phyloP scores from a whole-genome alignment of 2,888 invertebrate species.

The Acleris literana region DNA sequence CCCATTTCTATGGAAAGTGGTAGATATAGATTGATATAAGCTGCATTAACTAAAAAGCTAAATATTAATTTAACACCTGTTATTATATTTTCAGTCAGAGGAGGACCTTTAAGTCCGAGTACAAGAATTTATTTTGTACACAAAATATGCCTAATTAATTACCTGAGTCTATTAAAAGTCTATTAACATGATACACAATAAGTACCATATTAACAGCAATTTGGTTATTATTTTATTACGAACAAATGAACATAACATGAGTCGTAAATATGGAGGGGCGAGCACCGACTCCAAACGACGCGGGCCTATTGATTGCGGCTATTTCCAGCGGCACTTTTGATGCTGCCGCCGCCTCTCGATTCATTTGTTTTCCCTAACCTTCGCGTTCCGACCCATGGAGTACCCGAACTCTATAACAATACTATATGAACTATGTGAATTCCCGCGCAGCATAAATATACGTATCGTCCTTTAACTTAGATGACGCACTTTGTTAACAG shows the following conservation, averaged over 20 bases:
- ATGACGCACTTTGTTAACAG: background rate
- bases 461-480: background rate
- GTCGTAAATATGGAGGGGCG: slow-evolving; percentile 31
- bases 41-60: no score
- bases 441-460: background rate
- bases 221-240: slow-evolving; percentile 17
- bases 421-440: slow-evolving; percentile 7
- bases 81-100: no score
- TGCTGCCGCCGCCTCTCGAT: slow-evolving; percentile 33
- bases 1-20: no score
- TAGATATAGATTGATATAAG: no score
- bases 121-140: no score
- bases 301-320: slow-evolving; percentile 37
- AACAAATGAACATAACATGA: slow-evolving; percentile 28
- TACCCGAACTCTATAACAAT: slow-evolving; percentile 29
- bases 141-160: background rate
- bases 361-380: slow-evolving; percentile 37
- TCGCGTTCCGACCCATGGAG: slow-evolving; percentile 28
- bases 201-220: background rate
- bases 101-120: no score
- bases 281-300: slow-evolving; percentile 20
- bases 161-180: background rate
- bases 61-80: no score
- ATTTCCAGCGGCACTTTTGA: slow-evolving; percentile 38
- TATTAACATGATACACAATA: background rate